Evolutionary conservation across 2,888 invertebrate genomes (phyloP).

Genomic region (Cosmopolites sordidus): DNA sequence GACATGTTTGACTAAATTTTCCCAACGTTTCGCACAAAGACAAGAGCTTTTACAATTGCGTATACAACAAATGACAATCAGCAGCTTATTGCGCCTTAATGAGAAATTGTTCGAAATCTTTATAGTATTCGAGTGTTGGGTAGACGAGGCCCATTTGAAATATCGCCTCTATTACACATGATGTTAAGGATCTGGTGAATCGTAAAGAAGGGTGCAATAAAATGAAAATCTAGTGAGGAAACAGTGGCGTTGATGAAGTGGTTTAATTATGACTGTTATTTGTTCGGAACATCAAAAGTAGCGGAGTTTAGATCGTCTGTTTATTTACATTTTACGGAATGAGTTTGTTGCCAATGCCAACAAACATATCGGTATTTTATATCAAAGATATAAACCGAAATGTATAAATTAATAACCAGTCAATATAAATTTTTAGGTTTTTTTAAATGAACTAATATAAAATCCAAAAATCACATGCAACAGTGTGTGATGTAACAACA

Average conservation of each 20-base stretch:
- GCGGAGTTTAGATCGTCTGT: too few species aligned
- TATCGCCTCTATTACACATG: slow-evolving; percentile 34
- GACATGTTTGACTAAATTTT: slow-evolving; percentile 43
- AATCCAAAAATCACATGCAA: too few species aligned
- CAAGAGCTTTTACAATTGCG: slow-evolving; percentile 46
- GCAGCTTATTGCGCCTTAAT: slow-evolving; percentile 48
- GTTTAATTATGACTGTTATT: too few species aligned
- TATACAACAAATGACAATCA: slow-evolving; percentile 49
- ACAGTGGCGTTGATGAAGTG: slow-evolving; percentile 10
- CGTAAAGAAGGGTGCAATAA: slow-evolving; percentile 7
- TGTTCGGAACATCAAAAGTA: too few species aligned
- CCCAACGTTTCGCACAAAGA: slow-evolving; percentile 34
- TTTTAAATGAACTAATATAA: too few species aligned
- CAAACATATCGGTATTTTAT: too few species aligned
- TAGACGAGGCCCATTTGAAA: slow-evolving; percentile 28
- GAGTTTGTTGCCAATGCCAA: too few species aligned
- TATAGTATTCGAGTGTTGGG: slow-evolving; percentile 31
- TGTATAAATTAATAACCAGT: too few species aligned
- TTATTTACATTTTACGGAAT: too few species aligned
- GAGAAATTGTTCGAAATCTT: slow-evolving; percentile 50
- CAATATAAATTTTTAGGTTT: too few species aligned
- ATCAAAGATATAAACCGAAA: too few species aligned
- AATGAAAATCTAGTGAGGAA: slow-evolving; percentile 5
- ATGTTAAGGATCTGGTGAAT: slow-evolving; percentile 23
- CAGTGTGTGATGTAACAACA: too few species aligned